These are phyloP conservation scores for Stenodera caucasica DNA, from an alignment of 2,888 invertebrate genomes.

Conservation along the genomic window DNA sequence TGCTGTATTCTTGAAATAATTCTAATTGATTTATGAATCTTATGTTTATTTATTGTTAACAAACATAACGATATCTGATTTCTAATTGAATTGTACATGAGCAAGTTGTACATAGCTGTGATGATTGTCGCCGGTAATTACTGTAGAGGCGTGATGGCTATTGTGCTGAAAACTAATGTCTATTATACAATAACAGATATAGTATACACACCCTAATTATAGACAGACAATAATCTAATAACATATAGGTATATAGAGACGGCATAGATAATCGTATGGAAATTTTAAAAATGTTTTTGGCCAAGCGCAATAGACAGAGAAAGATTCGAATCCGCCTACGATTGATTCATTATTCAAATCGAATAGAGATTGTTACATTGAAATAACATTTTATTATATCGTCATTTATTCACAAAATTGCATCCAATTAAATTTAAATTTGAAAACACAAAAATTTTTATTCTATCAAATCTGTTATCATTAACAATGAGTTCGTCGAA, in stretches of 20 bases:
- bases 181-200: constrained; percentile 27
- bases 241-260: constrained; percentile 13
- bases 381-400: not conserved
- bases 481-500: no score
- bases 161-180: constrained; percentile 26
- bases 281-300: constrained; percentile 19
- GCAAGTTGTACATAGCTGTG: constrained; percentile 19
- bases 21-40: not conserved
- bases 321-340: constrained; percentile 6
- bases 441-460: not conserved
- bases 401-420: not conserved
- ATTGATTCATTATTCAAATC: constrained; percentile 6
- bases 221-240: constrained; percentile 16
- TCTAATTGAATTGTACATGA: constrained; percentile 28
- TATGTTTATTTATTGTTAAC: constrained; percentile 17
- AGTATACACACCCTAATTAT: constrained; percentile 27
- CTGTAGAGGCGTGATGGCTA: constrained; percentile 27
- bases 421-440: not conserved
- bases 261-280: not conserved
- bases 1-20: not conserved
- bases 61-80: constrained; percentile 23
- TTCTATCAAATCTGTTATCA: constrained; percentile 1
- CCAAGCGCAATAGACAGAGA: not conserved
- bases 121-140: constrained; percentile 28
- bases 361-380: not conserved